These are phyloP conservation scores for Fregetta grallaria DNA, from an alignment of 2,113 vertebrate genomes.

Conservation along the genomic window DNA sequence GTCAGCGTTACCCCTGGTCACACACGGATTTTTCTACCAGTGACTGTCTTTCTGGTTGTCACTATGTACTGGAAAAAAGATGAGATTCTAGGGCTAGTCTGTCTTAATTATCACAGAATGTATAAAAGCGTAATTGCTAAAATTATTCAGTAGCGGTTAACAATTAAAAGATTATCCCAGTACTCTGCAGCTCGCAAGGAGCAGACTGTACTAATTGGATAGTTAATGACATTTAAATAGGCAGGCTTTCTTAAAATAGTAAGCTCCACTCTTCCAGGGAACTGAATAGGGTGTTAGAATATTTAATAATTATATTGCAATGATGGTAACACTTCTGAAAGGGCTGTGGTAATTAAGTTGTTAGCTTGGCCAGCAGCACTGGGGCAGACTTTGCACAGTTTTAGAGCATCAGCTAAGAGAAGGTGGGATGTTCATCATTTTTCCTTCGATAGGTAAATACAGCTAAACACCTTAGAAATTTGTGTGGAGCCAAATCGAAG, in stretches of 20 bases:
- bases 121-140: background rate
- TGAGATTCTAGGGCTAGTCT: background rate
- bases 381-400: background rate
- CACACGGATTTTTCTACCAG: fast-evolving
- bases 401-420: background rate
- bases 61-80: background rate
- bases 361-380: background rate
- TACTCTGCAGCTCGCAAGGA: conserved; percentile 14
- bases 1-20: background rate
- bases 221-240: conserved; percentile 60
- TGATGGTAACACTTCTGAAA: background rate
- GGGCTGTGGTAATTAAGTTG: background rate
- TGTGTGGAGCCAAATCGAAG: background rate
- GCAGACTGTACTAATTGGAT: conserved; percentile 38
- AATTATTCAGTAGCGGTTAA: background rate
- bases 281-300: background rate
- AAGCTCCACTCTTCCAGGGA: background rate
- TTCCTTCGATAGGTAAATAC: background rate
- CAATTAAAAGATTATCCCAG: conserved; percentile 23
- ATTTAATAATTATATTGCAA: background rate
- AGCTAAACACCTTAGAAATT: background rate
- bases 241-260: conserved; percentile 32
- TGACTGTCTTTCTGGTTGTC: background rate
- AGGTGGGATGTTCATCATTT: background rate
- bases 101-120: background rate